These are phyloP conservation scores for Helicoverpa zea DNA, from an alignment of 1,140 invertebrate species.

Conservation along the genomic window DNA sequence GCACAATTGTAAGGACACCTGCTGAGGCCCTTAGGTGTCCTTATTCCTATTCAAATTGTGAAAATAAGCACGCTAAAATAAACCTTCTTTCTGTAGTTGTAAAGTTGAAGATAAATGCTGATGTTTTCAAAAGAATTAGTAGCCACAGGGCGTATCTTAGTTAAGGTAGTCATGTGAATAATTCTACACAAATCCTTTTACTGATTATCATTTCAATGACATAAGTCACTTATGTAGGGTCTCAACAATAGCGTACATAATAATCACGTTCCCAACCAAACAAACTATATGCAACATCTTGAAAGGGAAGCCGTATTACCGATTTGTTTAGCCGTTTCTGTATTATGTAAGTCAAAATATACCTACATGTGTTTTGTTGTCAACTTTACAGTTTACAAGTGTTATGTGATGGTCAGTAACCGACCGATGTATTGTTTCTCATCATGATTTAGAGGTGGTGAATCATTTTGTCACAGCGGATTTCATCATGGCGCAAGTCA, in stretches of 20 bases:
- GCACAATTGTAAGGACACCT: constrained; percentile 73
- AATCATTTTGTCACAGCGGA: not conserved
- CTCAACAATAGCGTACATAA: constrained; percentile 64
- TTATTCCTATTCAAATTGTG: constrained; percentile 61
- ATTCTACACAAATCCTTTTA: constrained; percentile 82
- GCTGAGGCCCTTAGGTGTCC: constrained; percentile 79
- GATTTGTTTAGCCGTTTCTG: constrained; percentile 12
- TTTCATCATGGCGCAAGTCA: not conserved
- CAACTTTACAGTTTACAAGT: not conserved
- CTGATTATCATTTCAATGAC: constrained; percentile 85
- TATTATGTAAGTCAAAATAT: not conserved
- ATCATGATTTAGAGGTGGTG: constrained; percentile 1
- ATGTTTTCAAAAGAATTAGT: constrained; percentile 59
- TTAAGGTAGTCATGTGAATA: constrained; percentile 83
- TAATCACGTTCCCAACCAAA: constrained; percentile 50
- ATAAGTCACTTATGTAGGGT: constrained; percentile 77
- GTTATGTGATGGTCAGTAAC: constrained; percentile 6
- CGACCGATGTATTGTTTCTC: not conserved
- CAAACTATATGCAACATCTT: constrained; percentile 45
- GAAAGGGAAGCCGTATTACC: constrained; percentile 13
- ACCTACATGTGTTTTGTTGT: not conserved
- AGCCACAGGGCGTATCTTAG: constrained; percentile 85
- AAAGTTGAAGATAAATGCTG: constrained; percentile 50
- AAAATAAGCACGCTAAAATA: constrained; percentile 29
- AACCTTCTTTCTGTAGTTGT: constrained; percentile 50